A percentile compares a stretch with the other conserved stretches of the same genome.
phyloP scores from a whole-genome alignment of 2,888 invertebrate species.

The Argyra leucocephala region DNA sequence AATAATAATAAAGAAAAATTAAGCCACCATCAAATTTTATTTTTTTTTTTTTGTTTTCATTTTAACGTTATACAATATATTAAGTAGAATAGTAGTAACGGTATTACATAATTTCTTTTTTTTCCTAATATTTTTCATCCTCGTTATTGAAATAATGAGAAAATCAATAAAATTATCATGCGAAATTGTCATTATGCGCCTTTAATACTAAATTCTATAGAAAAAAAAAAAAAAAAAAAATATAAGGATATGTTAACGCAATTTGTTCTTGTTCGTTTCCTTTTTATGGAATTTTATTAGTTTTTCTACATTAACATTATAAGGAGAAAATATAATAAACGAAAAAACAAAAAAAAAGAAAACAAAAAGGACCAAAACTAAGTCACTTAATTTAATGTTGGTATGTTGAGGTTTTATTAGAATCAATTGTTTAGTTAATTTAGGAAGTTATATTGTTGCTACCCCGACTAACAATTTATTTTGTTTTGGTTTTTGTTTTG shows the following conservation, averaged over 20 bases:
- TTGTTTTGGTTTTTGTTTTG: too few relatives aligned
- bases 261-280: conserved; percentile 6
- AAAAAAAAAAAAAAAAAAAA: background rate
- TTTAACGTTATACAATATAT: background rate
- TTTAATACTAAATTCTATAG: background rate
- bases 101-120: background rate
- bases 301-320: background rate
- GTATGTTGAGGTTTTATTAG: background rate
- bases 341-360: background rate
- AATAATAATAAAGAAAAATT: background rate
- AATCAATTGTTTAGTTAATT: conserved; percentile 3
- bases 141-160: background rate
- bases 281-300: background rate
- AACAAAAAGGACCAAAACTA: background rate
- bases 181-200: conserved; percentile 6
- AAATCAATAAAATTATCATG: conserved; percentile 6
- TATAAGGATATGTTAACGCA: conserved; percentile 3
- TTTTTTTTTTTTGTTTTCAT: background rate
- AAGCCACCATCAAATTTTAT: background rate
- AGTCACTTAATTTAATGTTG: conserved; percentile 6
- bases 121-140: background rate
- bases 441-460: background rate
- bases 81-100: background rate
- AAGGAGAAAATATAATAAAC: background rate
- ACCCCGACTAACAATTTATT: background rate